Conservation (phyloP, 2,888 invertebrate genomes). For the Noctua fimbriata region DNA sequence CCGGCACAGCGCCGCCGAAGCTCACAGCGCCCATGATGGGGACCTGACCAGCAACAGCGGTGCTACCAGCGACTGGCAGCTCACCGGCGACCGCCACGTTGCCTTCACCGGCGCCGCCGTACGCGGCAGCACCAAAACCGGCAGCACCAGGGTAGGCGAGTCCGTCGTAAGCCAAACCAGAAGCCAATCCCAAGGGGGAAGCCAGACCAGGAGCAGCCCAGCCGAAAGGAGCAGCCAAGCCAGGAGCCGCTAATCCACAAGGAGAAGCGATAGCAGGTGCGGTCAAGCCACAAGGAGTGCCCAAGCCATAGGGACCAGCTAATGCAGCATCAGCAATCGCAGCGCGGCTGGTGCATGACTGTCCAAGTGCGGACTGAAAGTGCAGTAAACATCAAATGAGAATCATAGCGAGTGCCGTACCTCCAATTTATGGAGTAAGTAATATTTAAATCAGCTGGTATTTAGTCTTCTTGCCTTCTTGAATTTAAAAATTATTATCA, state of each 20-base stretch:
- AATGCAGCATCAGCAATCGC: not conserved
- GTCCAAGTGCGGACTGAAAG: not conserved
- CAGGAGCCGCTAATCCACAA: no score
- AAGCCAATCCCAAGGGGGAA: constrained; percentile 3
- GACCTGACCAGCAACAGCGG: constrained; percentile 35
- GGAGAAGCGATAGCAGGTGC: not conserved
- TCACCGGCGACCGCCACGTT: constrained; percentile 63
- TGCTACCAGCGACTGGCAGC: constrained; percentile 58
- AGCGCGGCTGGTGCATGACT: no score
- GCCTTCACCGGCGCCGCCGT: constrained; percentile 63
- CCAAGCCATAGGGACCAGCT: no score
- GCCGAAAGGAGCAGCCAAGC: not conserved
- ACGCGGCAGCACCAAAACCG: no score
- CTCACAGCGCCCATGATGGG: no score
- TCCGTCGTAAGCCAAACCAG: constrained; percentile 7
- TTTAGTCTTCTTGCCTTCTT: not conserved
- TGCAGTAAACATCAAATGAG: not conserved
- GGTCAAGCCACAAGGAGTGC: no score
- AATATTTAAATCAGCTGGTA: no score
- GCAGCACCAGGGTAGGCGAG: constrained; percentile 7
- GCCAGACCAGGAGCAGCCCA: no score
- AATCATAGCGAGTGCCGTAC: no score
- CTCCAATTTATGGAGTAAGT: not conserved
- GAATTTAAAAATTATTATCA: not conserved
- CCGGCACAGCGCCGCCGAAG: no score